Evolutionary conservation across 1,140 invertebrate species (phyloP).

Genomic region (Pollicipes pollicipes): DNA sequence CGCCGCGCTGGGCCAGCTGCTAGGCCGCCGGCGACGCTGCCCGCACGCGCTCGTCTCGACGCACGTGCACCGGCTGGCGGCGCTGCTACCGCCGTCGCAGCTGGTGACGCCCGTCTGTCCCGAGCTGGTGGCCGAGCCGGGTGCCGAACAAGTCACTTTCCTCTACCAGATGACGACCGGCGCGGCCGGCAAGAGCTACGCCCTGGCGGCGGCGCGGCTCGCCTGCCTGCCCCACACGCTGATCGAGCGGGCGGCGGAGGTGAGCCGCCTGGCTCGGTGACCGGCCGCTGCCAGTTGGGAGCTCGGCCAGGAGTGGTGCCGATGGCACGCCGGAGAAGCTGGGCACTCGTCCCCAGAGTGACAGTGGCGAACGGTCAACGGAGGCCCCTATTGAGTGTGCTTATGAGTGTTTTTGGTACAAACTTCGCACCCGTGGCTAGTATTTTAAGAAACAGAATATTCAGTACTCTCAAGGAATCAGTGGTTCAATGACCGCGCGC

Average conservation of each 20-base stretch:
- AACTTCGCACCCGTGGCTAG: too few species aligned
- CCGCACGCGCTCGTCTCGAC: constrained; percentile 32
- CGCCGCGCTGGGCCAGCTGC: background rate
- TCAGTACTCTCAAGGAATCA: too few species aligned
- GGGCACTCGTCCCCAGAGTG: too few species aligned
- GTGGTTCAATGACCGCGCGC: too few species aligned
- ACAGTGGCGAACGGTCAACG: too few species aligned
- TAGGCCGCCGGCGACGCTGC: constrained; percentile 11
- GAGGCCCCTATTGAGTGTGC: too few species aligned
- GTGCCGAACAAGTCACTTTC: background rate
- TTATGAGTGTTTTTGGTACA: too few species aligned
- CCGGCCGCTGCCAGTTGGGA: too few species aligned
- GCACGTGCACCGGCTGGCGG: background rate
- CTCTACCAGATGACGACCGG: background rate
- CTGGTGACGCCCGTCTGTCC: constrained; percentile 10
- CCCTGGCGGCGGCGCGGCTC: background rate
- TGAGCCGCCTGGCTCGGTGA: too few species aligned
- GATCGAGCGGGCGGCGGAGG: background rate
- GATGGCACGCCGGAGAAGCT: too few species aligned
- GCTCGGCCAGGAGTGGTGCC: too few species aligned
- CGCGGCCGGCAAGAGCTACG: background rate
- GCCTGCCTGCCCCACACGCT: background rate
- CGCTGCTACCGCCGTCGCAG: constrained; percentile 4
- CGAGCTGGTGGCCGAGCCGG: background rate
- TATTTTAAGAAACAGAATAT: too few species aligned